Evolutionary conservation across 1,140 invertebrate genomes (phyloP), one percentile per base, ranked within the genome.

Genomic region (Drosophila ogumai): DNA sequence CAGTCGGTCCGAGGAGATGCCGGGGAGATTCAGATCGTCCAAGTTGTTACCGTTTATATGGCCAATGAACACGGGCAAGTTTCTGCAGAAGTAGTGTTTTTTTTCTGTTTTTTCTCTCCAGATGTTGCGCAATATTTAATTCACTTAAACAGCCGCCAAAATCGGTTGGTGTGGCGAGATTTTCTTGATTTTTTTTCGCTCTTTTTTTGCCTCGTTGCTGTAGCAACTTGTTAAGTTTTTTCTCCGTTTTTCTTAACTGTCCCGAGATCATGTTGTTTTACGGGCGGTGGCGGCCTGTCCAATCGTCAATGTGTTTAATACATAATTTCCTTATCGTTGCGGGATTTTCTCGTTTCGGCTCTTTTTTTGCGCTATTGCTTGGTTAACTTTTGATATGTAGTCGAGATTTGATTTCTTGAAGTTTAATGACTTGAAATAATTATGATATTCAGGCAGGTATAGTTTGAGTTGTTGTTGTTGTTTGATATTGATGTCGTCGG

Each of bases 1-100:
- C 71, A 76, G 50, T 69, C 69, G 63, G 61, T 58, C 19, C 44
- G 17, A 59, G 58, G 41, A 72, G 60, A 43, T 40, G 56, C 57
- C 59, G 56, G 64, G 36, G 69, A 72, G 66, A 69, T 77, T 57
- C 54, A 75, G 71, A 77, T 77, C 81, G 82, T 52, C 71, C 49
- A 46, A 80, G 79, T 90, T 88, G 85, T 90, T 90, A 90, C 86
- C 86, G 73, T 85, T 88, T 88, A 90, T 88, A 85, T 90, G 85
- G 85, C 73, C 81, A 90, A 85, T 90, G 77, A 87, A 85, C 84
- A 88, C 54, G 81, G 77, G 59, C 82, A 65, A 79, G 71, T 86
- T 88, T 66, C 74, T 57, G 52, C 34, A 61, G 71, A 73, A 81
- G 72, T 68, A 25, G 61, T 31, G 43, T 22, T 32, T 32, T 44